A percentile compares a stretch with the other conserved stretches of the same genome.
Evolutionary conservation across 2,113 vertebrate genomes (phyloP).

Genomic region (Gymnogyps californianus): DNA sequence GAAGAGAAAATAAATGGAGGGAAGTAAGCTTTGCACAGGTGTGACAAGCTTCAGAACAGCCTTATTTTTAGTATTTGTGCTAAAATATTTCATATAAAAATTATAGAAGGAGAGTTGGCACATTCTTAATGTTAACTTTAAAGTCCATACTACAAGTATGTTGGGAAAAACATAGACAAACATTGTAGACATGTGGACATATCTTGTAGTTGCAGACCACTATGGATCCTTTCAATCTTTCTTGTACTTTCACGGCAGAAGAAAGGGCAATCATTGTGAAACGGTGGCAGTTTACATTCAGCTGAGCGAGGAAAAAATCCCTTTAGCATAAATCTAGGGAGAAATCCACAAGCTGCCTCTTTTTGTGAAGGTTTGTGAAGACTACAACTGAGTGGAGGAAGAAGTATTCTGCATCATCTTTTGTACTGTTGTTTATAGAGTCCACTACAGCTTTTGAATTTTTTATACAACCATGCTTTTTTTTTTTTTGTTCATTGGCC

Average conservation of each 20-base stretch:
- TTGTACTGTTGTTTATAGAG: not conserved
- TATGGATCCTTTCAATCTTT: not conserved
- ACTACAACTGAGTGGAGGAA: not conserved
- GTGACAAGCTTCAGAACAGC: not conserved
- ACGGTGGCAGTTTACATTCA: not conserved
- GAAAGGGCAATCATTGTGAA: not conserved
- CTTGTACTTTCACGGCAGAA: not conserved
- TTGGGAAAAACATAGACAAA: not conserved
- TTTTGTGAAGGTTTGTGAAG: not conserved
- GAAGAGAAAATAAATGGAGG: not conserved
- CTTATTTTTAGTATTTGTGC: not conserved
- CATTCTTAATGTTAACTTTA: not conserved
- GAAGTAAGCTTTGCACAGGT: not conserved
- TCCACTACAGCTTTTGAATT: not conserved
- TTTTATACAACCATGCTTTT: fast-evolving
- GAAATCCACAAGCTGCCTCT: not conserved
- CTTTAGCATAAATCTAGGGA: not conserved
- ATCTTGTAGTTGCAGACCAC: not conserved
- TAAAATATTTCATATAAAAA: not conserved
- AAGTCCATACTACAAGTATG: no score
- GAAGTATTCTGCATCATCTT: not conserved
- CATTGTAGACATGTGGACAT: not conserved
- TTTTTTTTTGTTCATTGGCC: not conserved
- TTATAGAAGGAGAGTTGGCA: not conserved
- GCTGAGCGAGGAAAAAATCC: not conserved